A percentile compares a stretch with the other conserved stretches of the same genome.
phyloP scores from a whole-genome alignment of 2,888 invertebrate genomes.

The Melanostoma mellinum region DNA sequence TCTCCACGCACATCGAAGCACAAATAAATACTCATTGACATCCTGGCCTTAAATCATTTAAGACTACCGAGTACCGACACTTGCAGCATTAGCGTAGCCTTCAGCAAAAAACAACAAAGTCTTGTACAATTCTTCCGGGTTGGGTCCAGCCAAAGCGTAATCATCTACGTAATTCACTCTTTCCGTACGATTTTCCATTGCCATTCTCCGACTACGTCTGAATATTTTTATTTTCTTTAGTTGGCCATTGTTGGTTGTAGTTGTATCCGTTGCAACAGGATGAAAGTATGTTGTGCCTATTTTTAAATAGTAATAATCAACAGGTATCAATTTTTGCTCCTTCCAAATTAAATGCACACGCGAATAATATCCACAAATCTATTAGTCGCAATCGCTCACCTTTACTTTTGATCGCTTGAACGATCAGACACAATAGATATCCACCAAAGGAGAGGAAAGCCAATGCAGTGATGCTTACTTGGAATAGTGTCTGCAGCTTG shows the following conservation, averaged over 20 bases:
- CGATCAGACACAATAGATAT: constrained; percentile 89
- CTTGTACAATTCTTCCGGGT: constrained; percentile 81
- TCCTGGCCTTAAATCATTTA: constrained; percentile 27
- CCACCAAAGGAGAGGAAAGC: constrained; percentile 93
- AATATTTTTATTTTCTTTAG: constrained; percentile 80
- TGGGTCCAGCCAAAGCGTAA: constrained; percentile 78
- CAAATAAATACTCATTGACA: constrained; percentile 19
- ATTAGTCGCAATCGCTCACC: constrained; percentile 78
- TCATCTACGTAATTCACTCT: constrained; percentile 75
- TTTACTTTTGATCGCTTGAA: constrained; percentile 88
- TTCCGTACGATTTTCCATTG: constrained; percentile 37
- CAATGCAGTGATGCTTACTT: constrained; percentile 89
- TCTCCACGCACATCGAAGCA: background rate
- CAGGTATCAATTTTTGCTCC: background rate
- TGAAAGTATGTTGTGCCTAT: constrained; percentile 81
- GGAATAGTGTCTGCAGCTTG: constrained; percentile 89
- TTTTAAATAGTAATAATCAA: too few species aligned
- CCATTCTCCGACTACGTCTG: constrained; percentile 76
- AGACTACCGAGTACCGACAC: constrained; percentile 21
- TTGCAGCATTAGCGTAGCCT: constrained; percentile 79
- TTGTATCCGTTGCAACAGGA: constrained; percentile 77
- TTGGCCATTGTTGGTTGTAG: constrained; percentile 75
- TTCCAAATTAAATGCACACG: constrained; percentile 17
- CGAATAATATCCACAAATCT: constrained; percentile 72
- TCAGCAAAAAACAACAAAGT: constrained; percentile 81